phyloP scores from a whole-genome alignment of 2,888 invertebrate species.

The Dorcus parallelipipedus region DNA sequence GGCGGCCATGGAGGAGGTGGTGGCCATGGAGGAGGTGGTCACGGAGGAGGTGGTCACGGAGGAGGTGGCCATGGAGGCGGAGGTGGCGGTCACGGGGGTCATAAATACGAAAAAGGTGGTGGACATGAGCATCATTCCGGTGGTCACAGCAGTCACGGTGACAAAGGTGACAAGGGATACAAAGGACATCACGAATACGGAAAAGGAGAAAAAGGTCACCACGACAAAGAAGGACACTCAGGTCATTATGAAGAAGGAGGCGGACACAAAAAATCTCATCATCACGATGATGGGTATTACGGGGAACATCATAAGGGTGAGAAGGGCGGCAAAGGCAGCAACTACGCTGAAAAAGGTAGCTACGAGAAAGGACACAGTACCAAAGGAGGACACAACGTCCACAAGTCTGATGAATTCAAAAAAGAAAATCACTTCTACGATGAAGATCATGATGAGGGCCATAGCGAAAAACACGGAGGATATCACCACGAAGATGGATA shows the following conservation, averaged over 20 bases:
- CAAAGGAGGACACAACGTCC: slow-evolving; percentile 81
- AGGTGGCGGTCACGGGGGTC: slow-evolving; percentile 35
- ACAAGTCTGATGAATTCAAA: slow-evolving; percentile 81
- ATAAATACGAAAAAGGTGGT: slow-evolving; percentile 54
- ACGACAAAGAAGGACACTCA: slow-evolving; percentile 63
- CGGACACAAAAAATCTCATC: slow-evolving; percentile 60
- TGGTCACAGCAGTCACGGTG: slow-evolving; percentile 55
- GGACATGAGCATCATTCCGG: slow-evolving; percentile 56
- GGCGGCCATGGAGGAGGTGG: neutral
- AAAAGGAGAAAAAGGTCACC: slow-evolving; percentile 64
- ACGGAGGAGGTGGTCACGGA: neutral
- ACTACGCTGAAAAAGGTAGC: slow-evolving; percentile 68
- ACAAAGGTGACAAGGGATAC: slow-evolving; percentile 65
- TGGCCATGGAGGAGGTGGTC: neutral
- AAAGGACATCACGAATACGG: slow-evolving; percentile 63
- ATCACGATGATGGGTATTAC: slow-evolving; percentile 63
- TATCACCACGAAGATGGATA: slow-evolving; percentile 77
- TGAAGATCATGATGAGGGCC: slow-evolving; percentile 77
- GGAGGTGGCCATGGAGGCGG: slow-evolving; percentile 1
- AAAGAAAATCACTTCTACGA: slow-evolving; percentile 86
- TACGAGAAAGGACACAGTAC: slow-evolving; percentile 84
- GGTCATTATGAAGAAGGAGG: slow-evolving; percentile 63
- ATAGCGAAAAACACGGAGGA: slow-evolving; percentile 78
- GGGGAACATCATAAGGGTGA: slow-evolving; percentile 65
- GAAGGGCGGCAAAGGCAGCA: slow-evolving; percentile 64